Conservation (phyloP, 1,140 invertebrate species). For the Diabrotica virgifera region DNA sequence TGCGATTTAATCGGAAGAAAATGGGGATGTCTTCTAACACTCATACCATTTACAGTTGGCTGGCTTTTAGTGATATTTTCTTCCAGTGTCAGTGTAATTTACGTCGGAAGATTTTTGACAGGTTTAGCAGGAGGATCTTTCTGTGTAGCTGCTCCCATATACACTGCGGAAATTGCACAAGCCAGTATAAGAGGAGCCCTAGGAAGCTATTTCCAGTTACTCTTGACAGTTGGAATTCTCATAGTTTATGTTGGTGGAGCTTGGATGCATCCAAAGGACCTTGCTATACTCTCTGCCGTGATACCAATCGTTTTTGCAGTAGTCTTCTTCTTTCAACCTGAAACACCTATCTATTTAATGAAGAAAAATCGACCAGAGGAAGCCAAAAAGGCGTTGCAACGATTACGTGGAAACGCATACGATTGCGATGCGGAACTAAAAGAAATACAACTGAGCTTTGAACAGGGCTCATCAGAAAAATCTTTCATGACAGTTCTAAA, state of each 20-base stretch:
- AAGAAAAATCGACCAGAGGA: conserved; percentile 58
- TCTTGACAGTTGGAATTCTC: conserved; percentile 63
- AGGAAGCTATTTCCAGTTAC: conserved; percentile 66
- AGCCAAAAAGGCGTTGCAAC: conserved; percentile 63
- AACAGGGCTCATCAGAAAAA: conserved; percentile 41
- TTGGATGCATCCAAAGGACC: conserved; percentile 45
- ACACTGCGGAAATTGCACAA: conserved; percentile 69
- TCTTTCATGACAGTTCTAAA: conserved; percentile 49
- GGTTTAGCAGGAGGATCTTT: conserved; percentile 47
- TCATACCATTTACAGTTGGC: conserved; percentile 63
- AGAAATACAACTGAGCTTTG: conserved; percentile 44
- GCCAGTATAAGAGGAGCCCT: conserved; percentile 65
- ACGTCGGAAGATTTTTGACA: conserved; percentile 63
- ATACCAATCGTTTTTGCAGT: conserved; percentile 59
- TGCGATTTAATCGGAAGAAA: conserved; percentile 68
- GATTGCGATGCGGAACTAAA: conserved; percentile 60
- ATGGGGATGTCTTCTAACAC: conserved; percentile 59
- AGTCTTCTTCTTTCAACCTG: conserved; percentile 66
- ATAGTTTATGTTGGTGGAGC: conserved; percentile 56
- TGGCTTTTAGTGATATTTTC: conserved; percentile 65
- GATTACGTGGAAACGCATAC: conserved; percentile 66
- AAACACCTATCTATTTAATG: conserved; percentile 60
- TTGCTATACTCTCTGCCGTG: conserved; percentile 58
- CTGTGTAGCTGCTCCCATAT: conserved; percentile 61
- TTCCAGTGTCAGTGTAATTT: conserved; percentile 58